phyloP scores from a whole-genome alignment of 2,888 invertebrate genomes.

The Druceiella hillmani region DNA sequence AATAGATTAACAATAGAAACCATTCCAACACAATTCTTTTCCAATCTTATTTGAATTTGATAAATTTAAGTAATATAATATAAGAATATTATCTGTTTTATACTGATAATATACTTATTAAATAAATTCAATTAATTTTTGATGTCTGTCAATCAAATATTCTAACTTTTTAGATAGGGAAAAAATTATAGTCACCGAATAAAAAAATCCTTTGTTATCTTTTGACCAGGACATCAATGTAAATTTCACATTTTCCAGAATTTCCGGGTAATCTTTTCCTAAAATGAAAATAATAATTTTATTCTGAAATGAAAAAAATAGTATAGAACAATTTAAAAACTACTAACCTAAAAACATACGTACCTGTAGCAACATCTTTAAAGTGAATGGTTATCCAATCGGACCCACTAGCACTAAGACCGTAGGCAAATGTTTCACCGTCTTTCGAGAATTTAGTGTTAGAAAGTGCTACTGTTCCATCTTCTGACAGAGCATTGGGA shows the following conservation, averaged over 20 bases:
- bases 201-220: conserved; percentile 93
- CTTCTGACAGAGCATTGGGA: conserved; percentile 86
- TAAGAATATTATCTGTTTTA: too few relatives aligned
- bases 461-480: conserved; percentile 81
- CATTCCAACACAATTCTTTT: too few relatives aligned
- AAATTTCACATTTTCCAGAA: conserved; percentile 89
- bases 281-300: too few relatives aligned
- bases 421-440: conserved; percentile 86
- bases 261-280: conserved; percentile 82
- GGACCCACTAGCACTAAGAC: conserved; percentile 87
- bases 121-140: too few relatives aligned
- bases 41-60: too few relatives aligned
- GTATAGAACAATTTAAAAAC: too few relatives aligned
- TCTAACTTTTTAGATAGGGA: too few relatives aligned
- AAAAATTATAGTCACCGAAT: conserved; percentile 64
- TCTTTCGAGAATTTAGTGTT: conserved; percentile 81
- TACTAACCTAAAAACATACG: conserved; percentile 9
- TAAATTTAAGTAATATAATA: too few relatives aligned
- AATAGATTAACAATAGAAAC: too few relatives aligned
- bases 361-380: conserved; percentile 67
- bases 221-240: conserved; percentile 91
- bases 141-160: too few relatives aligned
- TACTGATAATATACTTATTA: too few relatives aligned
- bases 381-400: conserved; percentile 94
- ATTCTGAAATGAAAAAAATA: too few relatives aligned